phyloP scores from a whole-genome alignment of 2,797 vertebrate genomes.

The Sparus aurata region DNA sequence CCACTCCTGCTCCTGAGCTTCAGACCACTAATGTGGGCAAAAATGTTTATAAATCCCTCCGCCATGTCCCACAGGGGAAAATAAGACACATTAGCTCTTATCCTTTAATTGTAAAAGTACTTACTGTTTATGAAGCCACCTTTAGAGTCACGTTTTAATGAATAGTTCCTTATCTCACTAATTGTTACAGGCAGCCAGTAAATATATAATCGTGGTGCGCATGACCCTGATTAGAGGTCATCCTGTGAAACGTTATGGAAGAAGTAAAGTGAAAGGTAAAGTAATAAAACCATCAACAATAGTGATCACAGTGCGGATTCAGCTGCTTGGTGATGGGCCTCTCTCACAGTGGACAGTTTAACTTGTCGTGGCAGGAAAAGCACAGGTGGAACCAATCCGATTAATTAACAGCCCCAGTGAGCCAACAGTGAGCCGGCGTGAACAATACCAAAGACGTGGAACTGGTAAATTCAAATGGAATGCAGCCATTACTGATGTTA shows the following conservation, averaged over 20 bases:
- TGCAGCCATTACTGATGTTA: slow-evolving; percentile 26
- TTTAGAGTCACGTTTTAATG: neutral
- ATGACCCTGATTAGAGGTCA: neutral
- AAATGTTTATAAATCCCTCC: slow-evolving; percentile 26
- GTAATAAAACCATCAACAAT: neutral
- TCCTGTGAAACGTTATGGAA: neutral
- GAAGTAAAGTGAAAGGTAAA: neutral
- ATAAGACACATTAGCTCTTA: slow-evolving; percentile 2
- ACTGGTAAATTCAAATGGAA: neutral
- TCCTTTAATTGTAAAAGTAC: slow-evolving; percentile 12
- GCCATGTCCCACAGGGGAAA: neutral
- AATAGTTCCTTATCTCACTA: neutral
- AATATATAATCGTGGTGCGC: slow-evolving; percentile 1
- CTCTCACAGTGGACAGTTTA: neutral
- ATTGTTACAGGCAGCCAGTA: neutral
- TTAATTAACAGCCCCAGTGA: slow-evolving; percentile 11
- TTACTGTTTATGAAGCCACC: slow-evolving; percentile 2
- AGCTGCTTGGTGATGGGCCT: neutral
- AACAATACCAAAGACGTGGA: neutral
- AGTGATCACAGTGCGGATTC: neutral
- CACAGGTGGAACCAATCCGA: slow-evolving; percentile 17
- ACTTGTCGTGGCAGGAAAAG: slow-evolving; percentile 4
- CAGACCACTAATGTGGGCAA: slow-evolving; percentile 20
- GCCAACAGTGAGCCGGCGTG: neutral
- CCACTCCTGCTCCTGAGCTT: slow-evolving; percentile 31